Evolutionary conservation across 2,888 invertebrate species (phyloP).

Genomic region (Dicranocentrus wangi): DNA sequence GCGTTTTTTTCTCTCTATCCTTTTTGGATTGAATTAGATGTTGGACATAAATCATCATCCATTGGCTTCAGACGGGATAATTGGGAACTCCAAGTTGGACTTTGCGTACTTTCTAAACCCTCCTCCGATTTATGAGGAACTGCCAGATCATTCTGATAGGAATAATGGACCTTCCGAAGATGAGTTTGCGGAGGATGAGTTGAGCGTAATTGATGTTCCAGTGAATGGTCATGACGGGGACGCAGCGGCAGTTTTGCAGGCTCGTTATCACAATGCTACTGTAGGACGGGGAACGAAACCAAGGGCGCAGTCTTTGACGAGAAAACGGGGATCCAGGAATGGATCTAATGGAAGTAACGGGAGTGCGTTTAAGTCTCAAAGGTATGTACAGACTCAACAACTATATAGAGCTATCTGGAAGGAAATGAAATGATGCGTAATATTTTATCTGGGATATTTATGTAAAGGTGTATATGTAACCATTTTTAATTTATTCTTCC

Average conservation of each 20-base stretch:
- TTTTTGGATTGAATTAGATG: constrained; percentile 66
- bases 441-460: too few relatives aligned
- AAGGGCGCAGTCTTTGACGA: constrained; percentile 68
- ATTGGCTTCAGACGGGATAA: constrained; percentile 68
- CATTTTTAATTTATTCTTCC: not conserved
- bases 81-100: constrained; percentile 72
- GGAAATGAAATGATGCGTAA: too few relatives aligned
- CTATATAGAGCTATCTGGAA: not conserved
- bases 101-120: constrained; percentile 73
- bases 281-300: constrained; percentile 61
- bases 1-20: not conserved
- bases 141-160: constrained; percentile 71
- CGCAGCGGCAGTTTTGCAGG: constrained; percentile 55
- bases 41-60: constrained; percentile 72
- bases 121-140: constrained; percentile 73
- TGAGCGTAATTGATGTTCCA: constrained; percentile 73
- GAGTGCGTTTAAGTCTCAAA: constrained; percentile 66
- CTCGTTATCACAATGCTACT: constrained; percentile 68
- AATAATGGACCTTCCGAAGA: constrained; percentile 72
- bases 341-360: constrained; percentile 50
- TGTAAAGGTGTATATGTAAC: not conserved
- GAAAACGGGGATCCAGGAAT: constrained; percentile 67
- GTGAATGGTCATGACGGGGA: constrained; percentile 69
- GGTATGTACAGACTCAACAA: not conserved
- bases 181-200: constrained; percentile 73